Percentiles rank a stretch among this genome's conserved stretches.
phyloP scores from a whole-genome alignment of 2,113 vertebrate species.

The Myotis yumanensis region DNA sequence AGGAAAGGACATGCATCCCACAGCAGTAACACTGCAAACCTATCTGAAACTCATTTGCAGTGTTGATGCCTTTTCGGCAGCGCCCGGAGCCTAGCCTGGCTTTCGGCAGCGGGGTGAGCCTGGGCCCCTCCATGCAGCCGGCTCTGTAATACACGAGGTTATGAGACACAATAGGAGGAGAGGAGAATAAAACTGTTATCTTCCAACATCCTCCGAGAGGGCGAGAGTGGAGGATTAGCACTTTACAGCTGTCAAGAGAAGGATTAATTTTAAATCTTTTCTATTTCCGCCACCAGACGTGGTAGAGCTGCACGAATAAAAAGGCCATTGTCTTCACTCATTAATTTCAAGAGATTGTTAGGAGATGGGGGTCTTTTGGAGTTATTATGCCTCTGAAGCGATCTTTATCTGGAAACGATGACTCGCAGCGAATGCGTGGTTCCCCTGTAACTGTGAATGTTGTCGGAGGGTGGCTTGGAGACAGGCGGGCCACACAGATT shows the following conservation, averaged over 20 bases:
- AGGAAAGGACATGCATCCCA: not conserved
- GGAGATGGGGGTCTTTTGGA: constrained; percentile 14
- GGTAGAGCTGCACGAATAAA: not conserved
- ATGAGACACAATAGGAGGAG: not conserved
- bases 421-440: not conserved
- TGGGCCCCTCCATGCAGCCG: not conserved
- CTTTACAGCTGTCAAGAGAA: constrained; percentile 58
- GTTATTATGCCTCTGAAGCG: constrained; percentile 12
- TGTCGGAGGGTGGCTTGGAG: constrained; percentile 14
- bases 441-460: not conserved
- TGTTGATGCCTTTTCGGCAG: not conserved
- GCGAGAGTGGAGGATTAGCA: not conserved
- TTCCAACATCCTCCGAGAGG: constrained; percentile 12
- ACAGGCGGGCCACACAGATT: not conserved
- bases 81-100: not conserved
- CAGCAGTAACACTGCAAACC: not conserved
- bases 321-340: not conserved
- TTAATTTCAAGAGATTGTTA: constrained; percentile 27
- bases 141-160: not conserved
- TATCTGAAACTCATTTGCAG: not conserved
- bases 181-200: not conserved
- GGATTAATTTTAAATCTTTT: constrained; percentile 35
- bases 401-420: constrained; percentile 43
- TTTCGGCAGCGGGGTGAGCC: not conserved
- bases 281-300: not conserved